A percentile compares a stretch with the other conserved stretches of the same genome.
phyloP scores from a whole-genome alignment of 2,797 vertebrate species.

The Sebastes kiyomatsui region DNA sequence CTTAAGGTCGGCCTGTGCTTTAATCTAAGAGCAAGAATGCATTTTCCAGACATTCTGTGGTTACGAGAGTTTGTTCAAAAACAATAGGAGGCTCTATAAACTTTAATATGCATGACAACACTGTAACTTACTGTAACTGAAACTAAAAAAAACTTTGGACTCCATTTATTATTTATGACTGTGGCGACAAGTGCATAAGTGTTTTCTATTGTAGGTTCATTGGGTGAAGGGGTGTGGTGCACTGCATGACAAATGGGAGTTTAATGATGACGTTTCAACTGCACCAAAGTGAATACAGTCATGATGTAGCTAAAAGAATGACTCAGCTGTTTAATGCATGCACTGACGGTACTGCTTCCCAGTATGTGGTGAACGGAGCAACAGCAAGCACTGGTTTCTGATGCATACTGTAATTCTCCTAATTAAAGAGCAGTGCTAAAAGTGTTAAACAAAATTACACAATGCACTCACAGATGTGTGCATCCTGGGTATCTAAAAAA shows the following conservation, averaged over 20 bases:
- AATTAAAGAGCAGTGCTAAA: constrained; percentile 8
- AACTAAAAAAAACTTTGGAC: neutral
- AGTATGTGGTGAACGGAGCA: neutral
- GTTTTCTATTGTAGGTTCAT: neutral
- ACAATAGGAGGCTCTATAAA: neutral
- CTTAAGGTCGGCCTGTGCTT: neutral
- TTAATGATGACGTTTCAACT: constrained; percentile 23
- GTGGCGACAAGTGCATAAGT: neutral
- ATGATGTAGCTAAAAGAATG: neutral
- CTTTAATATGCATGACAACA: neutral
- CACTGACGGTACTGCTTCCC: constrained; percentile 3
- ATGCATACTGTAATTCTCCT: neutral
- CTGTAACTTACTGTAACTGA: neutral
- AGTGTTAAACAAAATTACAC: neutral
- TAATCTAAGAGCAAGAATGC: neutral
- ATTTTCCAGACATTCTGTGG: neutral
- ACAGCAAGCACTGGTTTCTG: neutral
- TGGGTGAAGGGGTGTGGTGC: constrained; percentile 10
- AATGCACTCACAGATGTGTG: neutral
- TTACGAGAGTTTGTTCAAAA: neutral
- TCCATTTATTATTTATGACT: neutral
- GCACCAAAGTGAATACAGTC: constrained; percentile 18
- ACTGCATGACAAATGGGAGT: constrained; percentile 15
- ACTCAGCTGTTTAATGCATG: constrained; percentile 19
- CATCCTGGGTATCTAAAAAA: neutral